phyloP scores from a whole-genome alignment of 2,113 vertebrate species.

The Alethe diademata region DNA sequence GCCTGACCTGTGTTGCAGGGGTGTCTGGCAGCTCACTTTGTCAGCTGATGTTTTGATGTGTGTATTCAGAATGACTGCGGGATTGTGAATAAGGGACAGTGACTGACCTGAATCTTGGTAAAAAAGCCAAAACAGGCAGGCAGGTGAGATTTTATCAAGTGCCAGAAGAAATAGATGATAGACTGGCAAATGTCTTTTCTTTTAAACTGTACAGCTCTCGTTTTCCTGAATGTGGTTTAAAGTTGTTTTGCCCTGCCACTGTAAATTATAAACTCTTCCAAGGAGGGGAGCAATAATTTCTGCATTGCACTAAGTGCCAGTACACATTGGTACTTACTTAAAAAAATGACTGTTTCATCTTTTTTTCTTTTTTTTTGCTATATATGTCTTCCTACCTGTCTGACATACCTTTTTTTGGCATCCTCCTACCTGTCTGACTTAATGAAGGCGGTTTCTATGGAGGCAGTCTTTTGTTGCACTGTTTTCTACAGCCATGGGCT shows the following conservation, averaged over 20 bases:
- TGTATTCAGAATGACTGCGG: not conserved
- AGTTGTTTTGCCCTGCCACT: not conserved
- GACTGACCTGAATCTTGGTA: constrained; percentile 6
- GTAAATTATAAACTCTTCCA: not conserved
- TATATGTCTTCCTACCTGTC: not conserved
- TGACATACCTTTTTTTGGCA: not conserved
- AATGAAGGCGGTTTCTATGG: not conserved
- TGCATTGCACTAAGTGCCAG: not conserved
- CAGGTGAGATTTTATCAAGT: not conserved
- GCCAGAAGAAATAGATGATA: not conserved
- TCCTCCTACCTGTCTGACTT: not conserved
- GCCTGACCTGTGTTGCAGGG: not conserved
- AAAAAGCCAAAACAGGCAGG: not conserved
- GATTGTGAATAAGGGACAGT: not conserved
- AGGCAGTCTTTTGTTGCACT: not conserved
- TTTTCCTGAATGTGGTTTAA: not conserved
- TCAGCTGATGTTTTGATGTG: not conserved
- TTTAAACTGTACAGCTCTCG: not conserved
- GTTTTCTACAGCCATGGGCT: not conserved
- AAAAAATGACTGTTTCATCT: not conserved
- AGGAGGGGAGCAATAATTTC: not conserved
- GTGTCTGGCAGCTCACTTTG: not conserved
- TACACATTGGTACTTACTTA: not conserved
- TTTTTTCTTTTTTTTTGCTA: not conserved
- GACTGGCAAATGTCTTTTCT: not conserved